Conservation (phyloP, 2,797 vertebrate species). For the Rallus crepitans region DNA sequence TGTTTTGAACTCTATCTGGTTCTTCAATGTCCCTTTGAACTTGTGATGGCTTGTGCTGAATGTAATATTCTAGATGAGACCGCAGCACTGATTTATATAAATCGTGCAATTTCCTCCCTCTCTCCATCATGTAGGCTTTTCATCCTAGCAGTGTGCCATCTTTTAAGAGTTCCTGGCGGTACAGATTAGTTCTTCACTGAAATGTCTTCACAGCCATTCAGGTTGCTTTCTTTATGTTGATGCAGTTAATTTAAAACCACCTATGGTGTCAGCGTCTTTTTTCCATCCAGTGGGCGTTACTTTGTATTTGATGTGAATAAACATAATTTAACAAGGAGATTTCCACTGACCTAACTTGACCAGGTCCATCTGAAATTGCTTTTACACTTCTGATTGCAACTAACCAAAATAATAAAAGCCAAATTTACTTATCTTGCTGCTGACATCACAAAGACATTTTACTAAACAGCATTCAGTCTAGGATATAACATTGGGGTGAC, state of each 20-base stretch:
- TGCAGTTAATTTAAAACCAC: background rate
- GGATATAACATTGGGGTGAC: background rate
- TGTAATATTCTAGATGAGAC: background rate
- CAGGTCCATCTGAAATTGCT: background rate
- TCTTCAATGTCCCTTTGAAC: constrained; percentile 23
- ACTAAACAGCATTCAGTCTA: background rate
- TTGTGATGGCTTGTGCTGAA: constrained; percentile 7
- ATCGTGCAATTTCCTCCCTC: background rate
- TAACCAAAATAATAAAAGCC: background rate
- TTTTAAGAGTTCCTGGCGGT: background rate
- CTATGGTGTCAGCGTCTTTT: background rate
- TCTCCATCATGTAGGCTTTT: background rate
- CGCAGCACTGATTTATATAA: background rate
- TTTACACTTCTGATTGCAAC: background rate
- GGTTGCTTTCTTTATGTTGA: background rate
- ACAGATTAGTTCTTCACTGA: constrained; percentile 5
- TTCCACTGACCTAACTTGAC: background rate
- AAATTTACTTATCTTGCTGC: background rate
- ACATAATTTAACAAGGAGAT: background rate
- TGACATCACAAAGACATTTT: background rate
- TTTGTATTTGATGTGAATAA: background rate
- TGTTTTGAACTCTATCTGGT: background rate
- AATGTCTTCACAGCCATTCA: background rate
- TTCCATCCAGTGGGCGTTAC: background rate
- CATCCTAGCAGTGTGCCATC: background rate